Percentiles rank a stretch among this genome's conserved stretches.
phyloP scores from a whole-genome alignment of 2,113 vertebrate species.

The Paramisgurnus dabryanus region DNA sequence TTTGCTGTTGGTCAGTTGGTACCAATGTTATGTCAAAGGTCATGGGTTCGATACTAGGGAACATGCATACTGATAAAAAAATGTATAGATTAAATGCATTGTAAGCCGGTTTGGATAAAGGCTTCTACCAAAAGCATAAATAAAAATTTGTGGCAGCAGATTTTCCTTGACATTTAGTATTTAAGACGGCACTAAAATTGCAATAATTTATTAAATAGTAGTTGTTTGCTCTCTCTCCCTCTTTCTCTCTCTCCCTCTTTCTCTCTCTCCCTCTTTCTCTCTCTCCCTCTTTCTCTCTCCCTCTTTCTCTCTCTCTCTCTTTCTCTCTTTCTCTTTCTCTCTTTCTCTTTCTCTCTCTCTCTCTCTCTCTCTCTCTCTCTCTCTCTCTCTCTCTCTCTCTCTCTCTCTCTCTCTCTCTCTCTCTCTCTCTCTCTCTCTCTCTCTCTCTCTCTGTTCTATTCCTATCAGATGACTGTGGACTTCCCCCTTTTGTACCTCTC shows the following conservation, averaged over 20 bases:
- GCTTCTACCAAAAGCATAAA: too few relatives aligned
- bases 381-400: constrained; percentile 27
- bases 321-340: too few relatives aligned
- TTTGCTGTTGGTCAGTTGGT: too few relatives aligned
- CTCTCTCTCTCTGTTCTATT: constrained; percentile 41
- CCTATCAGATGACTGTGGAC: constrained; percentile 52
- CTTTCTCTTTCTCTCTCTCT: too few relatives aligned
- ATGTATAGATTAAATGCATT: too few relatives aligned
- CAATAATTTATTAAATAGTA: too few relatives aligned
- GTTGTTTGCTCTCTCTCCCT: background rate
- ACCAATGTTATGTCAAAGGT: too few relatives aligned
- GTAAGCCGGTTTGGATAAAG: too few relatives aligned
- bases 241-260: background rate
- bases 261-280: constrained; percentile 23
- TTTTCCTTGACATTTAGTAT: constrained; percentile 17
- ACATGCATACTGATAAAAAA: too few relatives aligned
- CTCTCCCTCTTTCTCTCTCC: constrained; percentile 41
- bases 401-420: background rate
- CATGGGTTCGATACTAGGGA: too few relatives aligned
- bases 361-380: constrained; percentile 30
- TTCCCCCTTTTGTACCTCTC: constrained; percentile 50
- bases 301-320: background rate
- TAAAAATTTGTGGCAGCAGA: background rate
- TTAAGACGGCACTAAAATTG: constrained; percentile 13
- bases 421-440: constrained; percentile 38